Percentiles rank a stretch among this genome's conserved stretches.
Conservation (phyloP, 2,888 invertebrate genomes). For the Eupithecia abbreviata region DNA sequence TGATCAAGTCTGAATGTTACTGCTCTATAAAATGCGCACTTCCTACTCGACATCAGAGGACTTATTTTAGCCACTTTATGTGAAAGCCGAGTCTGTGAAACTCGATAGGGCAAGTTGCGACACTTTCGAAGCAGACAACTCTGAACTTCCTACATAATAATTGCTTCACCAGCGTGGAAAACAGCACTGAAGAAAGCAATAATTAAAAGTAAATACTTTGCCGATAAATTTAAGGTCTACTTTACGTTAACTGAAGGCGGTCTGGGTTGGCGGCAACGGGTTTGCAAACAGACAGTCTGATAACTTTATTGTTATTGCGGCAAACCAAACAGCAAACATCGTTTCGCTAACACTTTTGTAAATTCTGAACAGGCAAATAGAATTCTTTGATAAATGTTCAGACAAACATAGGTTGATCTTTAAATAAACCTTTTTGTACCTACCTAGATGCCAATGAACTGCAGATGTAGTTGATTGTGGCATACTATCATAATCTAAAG, state of each 20-base stretch:
- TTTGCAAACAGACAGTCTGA: constrained; percentile 61
- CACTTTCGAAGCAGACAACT: constrained; percentile 58
- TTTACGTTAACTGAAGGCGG: constrained; percentile 54
- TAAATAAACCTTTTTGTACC: neutral
- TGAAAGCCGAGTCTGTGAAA: constrained; percentile 68
- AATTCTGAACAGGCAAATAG: constrained; percentile 12
- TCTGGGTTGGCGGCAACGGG: constrained; percentile 56
- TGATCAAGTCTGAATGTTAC: constrained; percentile 55
- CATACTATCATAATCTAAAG: neutral
- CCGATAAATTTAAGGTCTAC: constrained; percentile 54
- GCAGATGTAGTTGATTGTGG: neutral
- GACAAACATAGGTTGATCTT: neutral
- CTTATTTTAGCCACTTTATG: constrained; percentile 77
- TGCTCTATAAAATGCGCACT: constrained; percentile 62
- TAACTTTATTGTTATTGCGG: constrained; percentile 66
- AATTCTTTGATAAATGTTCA: constrained; percentile 5
- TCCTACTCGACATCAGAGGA: constrained; percentile 69
- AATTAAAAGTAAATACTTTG: constrained; percentile 60
- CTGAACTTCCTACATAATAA: constrained; percentile 50
- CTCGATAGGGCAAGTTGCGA: constrained; percentile 71
- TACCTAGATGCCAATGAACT: neutral
- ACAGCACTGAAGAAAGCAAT: constrained; percentile 37
- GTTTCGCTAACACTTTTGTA: constrained; percentile 14
- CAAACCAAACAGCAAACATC: constrained; percentile 41
- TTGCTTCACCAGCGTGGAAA: constrained; percentile 44